These are phyloP conservation scores for Erebia epiphron DNA, from an alignment of 2,888 invertebrate species.

Conservation along the genomic window DNA sequence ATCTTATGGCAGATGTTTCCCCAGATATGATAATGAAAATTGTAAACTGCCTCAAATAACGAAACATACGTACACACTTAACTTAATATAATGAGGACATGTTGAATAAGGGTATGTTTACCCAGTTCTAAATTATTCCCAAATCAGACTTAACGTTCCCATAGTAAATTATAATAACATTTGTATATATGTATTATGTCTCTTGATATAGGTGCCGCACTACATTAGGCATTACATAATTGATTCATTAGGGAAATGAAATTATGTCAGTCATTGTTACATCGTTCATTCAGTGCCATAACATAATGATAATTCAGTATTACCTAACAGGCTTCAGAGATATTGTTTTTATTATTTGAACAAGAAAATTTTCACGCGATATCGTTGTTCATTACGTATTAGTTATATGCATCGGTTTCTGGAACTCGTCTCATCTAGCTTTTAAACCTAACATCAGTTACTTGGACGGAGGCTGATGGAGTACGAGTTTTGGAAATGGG, in stretches of 20 bases:
- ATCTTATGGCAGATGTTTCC: too few relatives aligned
- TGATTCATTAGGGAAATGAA: conserved; percentile 21
- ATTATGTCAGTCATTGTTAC: conserved; percentile 27
- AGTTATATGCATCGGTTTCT: not conserved
- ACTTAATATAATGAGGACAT: too few relatives aligned
- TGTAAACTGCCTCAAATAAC: too few relatives aligned
- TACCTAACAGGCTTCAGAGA: conserved; percentile 8
- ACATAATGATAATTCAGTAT: conserved; percentile 19
- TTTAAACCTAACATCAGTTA: not conserved
- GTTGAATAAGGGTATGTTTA: too few relatives aligned
- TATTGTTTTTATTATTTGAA: conserved; percentile 15
- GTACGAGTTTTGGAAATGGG: too few relatives aligned
- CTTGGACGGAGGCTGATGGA: too few relatives aligned
- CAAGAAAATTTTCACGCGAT: not conserved
- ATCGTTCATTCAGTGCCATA: conserved; percentile 19
- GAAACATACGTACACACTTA: too few relatives aligned
- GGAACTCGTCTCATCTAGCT: not conserved
- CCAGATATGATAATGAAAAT: too few relatives aligned
- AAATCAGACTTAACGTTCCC: too few relatives aligned
- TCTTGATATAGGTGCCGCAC: not conserved
- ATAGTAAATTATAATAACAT: not conserved
- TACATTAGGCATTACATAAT: conserved; percentile 17
- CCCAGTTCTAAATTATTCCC: too few relatives aligned
- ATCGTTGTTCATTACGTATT: conserved; percentile 1
- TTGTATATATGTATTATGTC: not conserved